phyloP scores from a whole-genome alignment of 2,888 invertebrate genomes.

The Dolichomitus sp. region DNA sequence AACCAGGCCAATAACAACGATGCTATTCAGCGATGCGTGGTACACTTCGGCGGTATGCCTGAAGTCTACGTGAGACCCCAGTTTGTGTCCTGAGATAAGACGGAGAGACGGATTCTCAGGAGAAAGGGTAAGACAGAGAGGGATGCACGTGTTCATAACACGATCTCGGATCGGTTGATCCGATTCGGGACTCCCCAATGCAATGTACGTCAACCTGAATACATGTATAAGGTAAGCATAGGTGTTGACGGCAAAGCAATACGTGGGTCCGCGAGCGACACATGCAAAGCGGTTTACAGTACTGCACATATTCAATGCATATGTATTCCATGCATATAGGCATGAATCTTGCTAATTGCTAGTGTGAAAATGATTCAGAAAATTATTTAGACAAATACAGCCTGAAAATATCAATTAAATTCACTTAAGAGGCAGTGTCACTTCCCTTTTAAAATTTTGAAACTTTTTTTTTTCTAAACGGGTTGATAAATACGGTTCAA shows the following conservation, averaged over 20 bases:
- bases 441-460: too few relatives aligned
- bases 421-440: background rate
- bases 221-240: conserved; percentile 26
- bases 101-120: conserved; percentile 48
- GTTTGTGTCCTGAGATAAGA: conserved; percentile 43
- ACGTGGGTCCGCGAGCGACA: background rate
- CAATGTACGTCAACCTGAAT: conserved; percentile 39
- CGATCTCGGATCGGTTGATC: conserved; percentile 77
- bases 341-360: background rate
- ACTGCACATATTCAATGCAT: background rate
- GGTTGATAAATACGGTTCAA: too few relatives aligned
- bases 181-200: conserved; percentile 74
- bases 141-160: conserved; percentile 74
- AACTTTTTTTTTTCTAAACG: too few relatives aligned
- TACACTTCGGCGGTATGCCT: conserved; percentile 66
- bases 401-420: background rate
- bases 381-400: background rate
- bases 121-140: conserved; percentile 56
- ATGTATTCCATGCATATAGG: conserved; percentile 7
- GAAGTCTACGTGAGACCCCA: conserved; percentile 36
- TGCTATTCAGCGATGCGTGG: conserved; percentile 70
- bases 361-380: background rate
- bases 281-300: background rate
- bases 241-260: background rate
- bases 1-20: conserved; percentile 38